These are phyloP conservation scores for Drosophila pruinosa DNA, from an alignment of 1,140 invertebrate species.

Conservation along the genomic window DNA sequence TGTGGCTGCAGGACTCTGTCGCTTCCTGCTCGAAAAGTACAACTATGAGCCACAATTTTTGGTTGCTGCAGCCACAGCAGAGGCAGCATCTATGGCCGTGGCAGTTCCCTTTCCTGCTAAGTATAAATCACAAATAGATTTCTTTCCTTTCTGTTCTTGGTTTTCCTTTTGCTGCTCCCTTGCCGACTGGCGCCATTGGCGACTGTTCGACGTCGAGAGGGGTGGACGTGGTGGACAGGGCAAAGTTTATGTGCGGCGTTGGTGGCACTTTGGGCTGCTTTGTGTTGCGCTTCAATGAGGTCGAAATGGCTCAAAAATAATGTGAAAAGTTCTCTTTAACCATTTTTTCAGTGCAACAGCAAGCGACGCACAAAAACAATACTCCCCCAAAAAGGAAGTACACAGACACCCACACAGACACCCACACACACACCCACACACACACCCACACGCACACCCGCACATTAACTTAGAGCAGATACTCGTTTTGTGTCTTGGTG, in stretches of 20 bases:
- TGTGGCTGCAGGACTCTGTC: slow-evolving; percentile 25
- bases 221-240: not conserved
- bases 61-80: slow-evolving; percentile 36
- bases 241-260: slow-evolving; percentile 64
- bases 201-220: not conserved
- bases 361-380: slow-evolving; percentile 54
- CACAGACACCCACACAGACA: slow-evolving; percentile 3
- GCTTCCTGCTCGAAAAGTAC: not conserved
- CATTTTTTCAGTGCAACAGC: slow-evolving; percentile 57
- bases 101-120: slow-evolving; percentile 11
- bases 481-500: slow-evolving; percentile 10
- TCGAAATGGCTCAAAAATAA: slow-evolving; percentile 81
- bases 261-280: slow-evolving; percentile 76
- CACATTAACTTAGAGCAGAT: not conserved
- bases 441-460: slow-evolving; percentile 3
- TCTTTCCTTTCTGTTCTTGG: slow-evolving; percentile 51
- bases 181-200: slow-evolving; percentile 6
- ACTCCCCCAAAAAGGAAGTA: slow-evolving; percentile 1
- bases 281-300: slow-evolving; percentile 81
- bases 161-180: slow-evolving; percentile 18
- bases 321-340: slow-evolving; percentile 79
- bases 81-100: too few relatives aligned
- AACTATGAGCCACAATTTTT: slow-evolving; percentile 46
- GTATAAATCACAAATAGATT: slow-evolving; percentile 81
- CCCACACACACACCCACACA: not conserved